phyloP scores from a whole-genome alignment of 1,140 invertebrate genomes.

The Zaprionus ghesquierei region DNA sequence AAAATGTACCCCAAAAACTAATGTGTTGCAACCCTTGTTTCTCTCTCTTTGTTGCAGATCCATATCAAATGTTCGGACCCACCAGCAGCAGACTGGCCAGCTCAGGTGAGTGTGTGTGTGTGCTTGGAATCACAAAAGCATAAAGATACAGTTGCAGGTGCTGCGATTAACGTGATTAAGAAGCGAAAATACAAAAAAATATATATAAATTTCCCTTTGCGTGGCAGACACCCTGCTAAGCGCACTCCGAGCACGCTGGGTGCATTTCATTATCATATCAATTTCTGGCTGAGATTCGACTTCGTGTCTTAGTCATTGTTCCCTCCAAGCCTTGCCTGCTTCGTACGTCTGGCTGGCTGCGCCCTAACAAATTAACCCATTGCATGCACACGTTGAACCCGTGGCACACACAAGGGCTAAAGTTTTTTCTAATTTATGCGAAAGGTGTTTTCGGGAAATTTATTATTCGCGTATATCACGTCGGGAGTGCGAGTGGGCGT shows the following conservation, averaged over 20 bases:
- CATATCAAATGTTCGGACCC: constrained; percentile 97
- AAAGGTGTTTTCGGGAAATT: constrained; percentile 75
- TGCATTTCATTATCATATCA: constrained; percentile 79
- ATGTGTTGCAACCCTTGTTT: constrained; percentile 46
- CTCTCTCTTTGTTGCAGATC: constrained; percentile 87
- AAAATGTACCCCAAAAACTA: constrained; percentile 32
- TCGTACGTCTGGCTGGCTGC: constrained; percentile 11
- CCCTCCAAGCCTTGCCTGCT: background rate
- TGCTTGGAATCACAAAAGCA: constrained; percentile 68
- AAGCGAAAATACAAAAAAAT: background rate
- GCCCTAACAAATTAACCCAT: constrained; percentile 79
- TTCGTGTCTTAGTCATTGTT: constrained; percentile 41
- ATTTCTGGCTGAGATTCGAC: constrained; percentile 73
- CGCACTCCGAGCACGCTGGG: background rate
- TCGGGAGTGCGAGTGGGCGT: constrained; percentile 33
- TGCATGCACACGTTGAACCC: constrained; percentile 65
- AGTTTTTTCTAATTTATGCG: constrained; percentile 74
- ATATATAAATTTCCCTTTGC: background rate
- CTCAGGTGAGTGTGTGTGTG: constrained; percentile 88
- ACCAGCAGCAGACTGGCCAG: constrained; percentile 96
- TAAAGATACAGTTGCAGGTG: constrained; percentile 80
- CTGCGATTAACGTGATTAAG: constrained; percentile 62
- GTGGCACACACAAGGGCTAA: constrained; percentile 26
- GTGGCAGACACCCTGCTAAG: background rate
- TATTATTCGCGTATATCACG: constrained; percentile 50